Evolutionary conservation across 1,140 invertebrate species (phyloP).

Genomic region (Schlechtendalia chinensis): DNA sequence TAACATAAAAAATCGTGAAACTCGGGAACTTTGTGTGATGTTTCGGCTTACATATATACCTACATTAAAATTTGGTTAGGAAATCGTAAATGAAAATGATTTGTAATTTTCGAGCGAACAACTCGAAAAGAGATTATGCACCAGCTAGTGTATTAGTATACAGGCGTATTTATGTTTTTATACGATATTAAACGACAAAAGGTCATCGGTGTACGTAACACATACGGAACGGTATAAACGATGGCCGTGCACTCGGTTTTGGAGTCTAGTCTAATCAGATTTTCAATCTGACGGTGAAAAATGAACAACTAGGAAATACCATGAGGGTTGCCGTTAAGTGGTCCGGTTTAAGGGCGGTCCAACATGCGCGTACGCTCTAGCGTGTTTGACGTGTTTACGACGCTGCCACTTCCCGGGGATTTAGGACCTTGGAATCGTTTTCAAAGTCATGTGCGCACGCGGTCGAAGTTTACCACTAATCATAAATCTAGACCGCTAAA

Average conservation of each 20-base stretch:
- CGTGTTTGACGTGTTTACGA: slow-evolving; percentile 41
- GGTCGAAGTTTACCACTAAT: slow-evolving; percentile 6
- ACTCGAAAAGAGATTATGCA: no score
- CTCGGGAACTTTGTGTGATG: no score
- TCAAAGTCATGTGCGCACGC: not conserved
- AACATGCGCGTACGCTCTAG: not conserved
- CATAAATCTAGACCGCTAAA: slow-evolving; percentile 30
- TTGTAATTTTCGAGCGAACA: no score
- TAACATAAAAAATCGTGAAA: no score
- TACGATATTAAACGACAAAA: no score
- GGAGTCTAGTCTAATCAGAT: slow-evolving; percentile 8
- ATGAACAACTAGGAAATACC: slow-evolving; percentile 12
- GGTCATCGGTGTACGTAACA: not conserved
- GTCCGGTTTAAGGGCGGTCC: not conserved
- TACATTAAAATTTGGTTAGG: no score
- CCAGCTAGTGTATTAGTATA: no score
- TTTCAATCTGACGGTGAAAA: slow-evolving; percentile 14
- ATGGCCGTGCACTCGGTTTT: not conserved
- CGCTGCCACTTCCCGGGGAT: slow-evolving; percentile 26
- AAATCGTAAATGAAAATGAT: no score
- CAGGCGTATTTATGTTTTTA: no score
- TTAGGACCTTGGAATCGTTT: slow-evolving; percentile 17
- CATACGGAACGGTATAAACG: not conserved
- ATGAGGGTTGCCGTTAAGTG: slow-evolving; percentile 24
- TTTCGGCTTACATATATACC: no score